Percentiles rank a stretch among this genome's conserved stretches.
Conservation (phyloP, 1,140 invertebrate genomes). For the Acyrthosiphon pisum region DNA sequence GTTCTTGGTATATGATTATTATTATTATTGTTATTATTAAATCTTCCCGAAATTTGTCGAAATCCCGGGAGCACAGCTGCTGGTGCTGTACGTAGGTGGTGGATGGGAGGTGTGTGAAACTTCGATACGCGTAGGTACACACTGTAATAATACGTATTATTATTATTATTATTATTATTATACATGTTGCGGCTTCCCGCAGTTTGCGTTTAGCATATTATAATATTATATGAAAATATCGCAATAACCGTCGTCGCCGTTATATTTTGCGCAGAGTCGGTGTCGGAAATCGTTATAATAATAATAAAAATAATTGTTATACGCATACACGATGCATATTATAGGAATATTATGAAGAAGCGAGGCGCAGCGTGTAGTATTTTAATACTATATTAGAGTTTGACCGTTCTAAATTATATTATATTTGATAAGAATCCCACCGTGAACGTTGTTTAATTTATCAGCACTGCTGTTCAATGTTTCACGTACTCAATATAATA, state of each 20-base stretch:
- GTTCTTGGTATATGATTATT: neutral
- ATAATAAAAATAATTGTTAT: too few relatives aligned
- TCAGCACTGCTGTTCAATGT: neutral
- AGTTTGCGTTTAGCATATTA: neutral
- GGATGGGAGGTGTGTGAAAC: neutral
- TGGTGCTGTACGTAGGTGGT: too few relatives aligned
- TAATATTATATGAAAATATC: constrained; percentile 10
- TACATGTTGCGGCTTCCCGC: neutral
- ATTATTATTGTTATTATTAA: neutral
- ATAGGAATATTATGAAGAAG: neutral
- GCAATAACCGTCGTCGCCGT: neutral
- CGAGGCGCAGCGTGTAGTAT: neutral
- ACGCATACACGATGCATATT: neutral
- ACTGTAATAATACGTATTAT: neutral
- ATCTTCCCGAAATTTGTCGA: neutral
- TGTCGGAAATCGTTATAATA: neutral
- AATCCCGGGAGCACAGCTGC: neutral
- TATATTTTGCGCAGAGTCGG: neutral
- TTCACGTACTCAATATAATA: neutral
- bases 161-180: neutral
- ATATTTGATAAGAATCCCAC: neutral
- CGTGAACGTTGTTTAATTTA: neutral
- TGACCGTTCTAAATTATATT: neutral
- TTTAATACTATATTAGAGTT: neutral
- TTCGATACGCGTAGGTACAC: neutral